phyloP scores from a whole-genome alignment of 2,797 vertebrate species.

The Helarctos malayanus region DNA sequence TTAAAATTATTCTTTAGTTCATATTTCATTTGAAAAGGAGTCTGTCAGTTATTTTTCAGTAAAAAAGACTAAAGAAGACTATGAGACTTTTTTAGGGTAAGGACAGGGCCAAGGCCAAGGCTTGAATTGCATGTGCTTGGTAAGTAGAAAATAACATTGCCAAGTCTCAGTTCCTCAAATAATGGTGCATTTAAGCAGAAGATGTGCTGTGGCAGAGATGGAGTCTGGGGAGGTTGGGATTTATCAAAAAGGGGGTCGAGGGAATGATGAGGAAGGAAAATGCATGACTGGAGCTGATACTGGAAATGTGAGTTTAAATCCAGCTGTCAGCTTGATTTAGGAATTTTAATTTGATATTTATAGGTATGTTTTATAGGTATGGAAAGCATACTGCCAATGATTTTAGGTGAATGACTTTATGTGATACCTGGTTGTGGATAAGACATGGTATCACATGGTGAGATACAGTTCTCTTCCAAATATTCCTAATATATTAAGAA shows the following conservation, averaged over 20 bases:
- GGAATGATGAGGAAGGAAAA: background rate
- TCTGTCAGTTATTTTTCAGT: constrained; percentile 5
- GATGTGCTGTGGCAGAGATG: background rate
- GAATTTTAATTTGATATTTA: background rate
- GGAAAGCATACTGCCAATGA: background rate
- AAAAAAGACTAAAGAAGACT: background rate
- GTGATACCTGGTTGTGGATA: background rate
- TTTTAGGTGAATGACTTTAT: background rate
- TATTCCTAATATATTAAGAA: background rate
- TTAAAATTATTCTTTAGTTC: constrained; percentile 13
- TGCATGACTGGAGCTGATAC: background rate
- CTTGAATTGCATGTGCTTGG: background rate
- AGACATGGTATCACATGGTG: background rate
- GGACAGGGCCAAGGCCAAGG: background rate
- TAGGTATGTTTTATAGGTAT: background rate
- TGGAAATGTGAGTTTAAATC: background rate
- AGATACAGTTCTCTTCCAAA: background rate
- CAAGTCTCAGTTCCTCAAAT: background rate
- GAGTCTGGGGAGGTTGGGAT: background rate
- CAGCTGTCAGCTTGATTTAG: background rate
- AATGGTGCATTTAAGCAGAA: background rate
- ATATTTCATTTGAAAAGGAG: constrained; percentile 7
- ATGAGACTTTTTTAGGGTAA: background rate
- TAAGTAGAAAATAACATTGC: background rate
- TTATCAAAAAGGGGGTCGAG: background rate